Conservation (phyloP, 2,113 vertebrate genomes). For the Pteropus alecto region DNA sequence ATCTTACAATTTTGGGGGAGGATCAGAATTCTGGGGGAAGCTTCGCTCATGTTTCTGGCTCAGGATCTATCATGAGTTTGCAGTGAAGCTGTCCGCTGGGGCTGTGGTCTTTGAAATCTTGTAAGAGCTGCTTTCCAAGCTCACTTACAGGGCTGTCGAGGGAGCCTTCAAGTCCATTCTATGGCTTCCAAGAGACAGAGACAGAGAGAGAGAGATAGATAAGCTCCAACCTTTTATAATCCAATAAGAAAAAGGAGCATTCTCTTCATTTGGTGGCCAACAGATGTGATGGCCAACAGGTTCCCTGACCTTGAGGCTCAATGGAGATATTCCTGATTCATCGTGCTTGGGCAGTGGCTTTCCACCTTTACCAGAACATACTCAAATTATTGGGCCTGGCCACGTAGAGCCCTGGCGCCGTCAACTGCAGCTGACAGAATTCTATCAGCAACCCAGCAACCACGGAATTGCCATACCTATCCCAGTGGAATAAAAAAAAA, state of each 20-base stretch:
- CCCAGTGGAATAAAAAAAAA: not conserved
- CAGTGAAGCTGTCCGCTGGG: not conserved
- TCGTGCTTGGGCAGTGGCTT: not conserved
- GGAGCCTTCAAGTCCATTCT: not conserved
- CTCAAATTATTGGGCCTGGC: not conserved
- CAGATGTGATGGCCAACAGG: not conserved
- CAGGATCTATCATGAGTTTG: too few relatives aligned
- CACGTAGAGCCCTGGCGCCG: not conserved
- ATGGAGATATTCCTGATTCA: not conserved
- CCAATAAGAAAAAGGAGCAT: not conserved
- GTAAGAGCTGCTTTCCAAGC: not conserved
- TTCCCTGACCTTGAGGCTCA: not conserved
- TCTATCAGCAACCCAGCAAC: not conserved
- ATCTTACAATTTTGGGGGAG: not conserved
- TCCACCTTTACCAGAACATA: not conserved
- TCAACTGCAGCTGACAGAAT: not conserved
- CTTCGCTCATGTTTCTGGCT: too few relatives aligned
- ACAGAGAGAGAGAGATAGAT: not conserved
- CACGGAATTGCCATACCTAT: not conserved
- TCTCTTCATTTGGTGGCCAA: not conserved
- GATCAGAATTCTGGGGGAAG: not conserved
- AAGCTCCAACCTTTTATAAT: not conserved
- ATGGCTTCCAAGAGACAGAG: too few relatives aligned
- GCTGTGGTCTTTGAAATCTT: not conserved
- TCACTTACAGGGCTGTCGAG: rapidly evolving